A percentile compares a stretch with the other conserved stretches of the same genome.
Evolutionary conservation across 2,888 invertebrate species (phyloP).

Genomic region (Vandiemenella viatica): DNA sequence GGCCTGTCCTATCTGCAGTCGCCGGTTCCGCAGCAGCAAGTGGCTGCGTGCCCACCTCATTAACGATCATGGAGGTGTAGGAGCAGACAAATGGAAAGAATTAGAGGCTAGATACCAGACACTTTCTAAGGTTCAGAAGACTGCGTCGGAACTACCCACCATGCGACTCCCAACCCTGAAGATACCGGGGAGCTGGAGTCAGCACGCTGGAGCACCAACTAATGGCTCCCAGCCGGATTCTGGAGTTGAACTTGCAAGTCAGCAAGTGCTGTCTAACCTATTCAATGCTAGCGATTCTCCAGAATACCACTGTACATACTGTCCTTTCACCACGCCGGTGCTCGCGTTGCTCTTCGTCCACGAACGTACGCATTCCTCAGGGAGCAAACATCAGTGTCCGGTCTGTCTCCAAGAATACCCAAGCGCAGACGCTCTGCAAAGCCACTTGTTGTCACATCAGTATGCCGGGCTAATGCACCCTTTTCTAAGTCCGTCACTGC

Average conservation of each 20-base stretch:
- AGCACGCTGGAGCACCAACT: no score
- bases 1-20: conserved; percentile 70
- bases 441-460: conserved; percentile 46
- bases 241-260: conserved; percentile 28
- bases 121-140: conserved; percentile 9
- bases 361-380: conserved; percentile 61
- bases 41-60: conserved; percentile 77
- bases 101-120: conserved; percentile 33
- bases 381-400: conserved; percentile 34
- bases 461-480: conserved; percentile 23
- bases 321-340: conserved; percentile 77
- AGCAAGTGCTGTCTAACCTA: conserved; percentile 36
- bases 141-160: neutral
- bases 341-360: conserved; percentile 83
- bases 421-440: conserved; percentile 42
- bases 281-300: conserved; percentile 36
- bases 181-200: conserved; percentile 37
- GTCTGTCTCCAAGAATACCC: conserved; percentile 41
- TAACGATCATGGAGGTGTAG: conserved; percentile 65
- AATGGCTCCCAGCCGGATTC: neutral
- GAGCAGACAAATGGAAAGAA: conserved; percentile 45
- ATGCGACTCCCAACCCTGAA: conserved; percentile 36
- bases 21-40: conserved; percentile 74
- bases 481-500: neutral
- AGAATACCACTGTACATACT: conserved; percentile 74